Conservation (phyloP, 2,113 vertebrate genomes). For the Protomyctophum bolini region DNA sequence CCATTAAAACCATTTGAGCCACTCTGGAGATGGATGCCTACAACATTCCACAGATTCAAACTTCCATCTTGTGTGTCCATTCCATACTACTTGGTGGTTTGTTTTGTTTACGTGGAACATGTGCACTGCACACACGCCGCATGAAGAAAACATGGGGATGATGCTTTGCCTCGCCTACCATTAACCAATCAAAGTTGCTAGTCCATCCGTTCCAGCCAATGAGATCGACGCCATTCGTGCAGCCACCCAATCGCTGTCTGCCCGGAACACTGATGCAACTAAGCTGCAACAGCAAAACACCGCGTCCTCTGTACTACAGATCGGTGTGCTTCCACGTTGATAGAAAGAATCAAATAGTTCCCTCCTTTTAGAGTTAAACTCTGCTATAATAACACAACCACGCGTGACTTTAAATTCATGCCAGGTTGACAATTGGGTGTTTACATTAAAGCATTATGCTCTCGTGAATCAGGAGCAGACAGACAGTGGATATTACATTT, state of each 20-base stretch:
- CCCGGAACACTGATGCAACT: constrained; percentile 81
- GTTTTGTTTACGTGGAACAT: constrained; percentile 84
- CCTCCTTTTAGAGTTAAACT: neutral
- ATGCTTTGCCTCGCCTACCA: constrained; percentile 58
- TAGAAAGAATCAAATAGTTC: constrained; percentile 61
- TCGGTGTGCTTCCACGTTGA: constrained; percentile 61
- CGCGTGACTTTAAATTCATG: too few relatives aligned
- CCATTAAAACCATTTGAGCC: too few relatives aligned
- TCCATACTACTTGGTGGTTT: constrained; percentile 54
- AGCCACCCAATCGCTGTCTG: constrained; percentile 70
- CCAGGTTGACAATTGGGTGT: too few relatives aligned
- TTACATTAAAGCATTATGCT: too few relatives aligned
- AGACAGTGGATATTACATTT: too few relatives aligned
- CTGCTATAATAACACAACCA: too few relatives aligned
- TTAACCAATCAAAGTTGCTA: constrained; percentile 70
- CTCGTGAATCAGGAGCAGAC: too few relatives aligned
- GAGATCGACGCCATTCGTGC: constrained; percentile 11
- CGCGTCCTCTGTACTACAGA: constrained; percentile 59
- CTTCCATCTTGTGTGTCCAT: too few relatives aligned
- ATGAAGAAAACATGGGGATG: constrained; percentile 40
- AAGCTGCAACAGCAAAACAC: constrained; percentile 75
- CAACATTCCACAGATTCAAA: too few relatives aligned
- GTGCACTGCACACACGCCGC: constrained; percentile 68
- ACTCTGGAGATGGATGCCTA: too few relatives aligned
- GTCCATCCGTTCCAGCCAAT: constrained; percentile 65